Percentiles rank a stretch among this genome's conserved stretches.
Conservation (phyloP, 2,113 vertebrate genomes). For the Oreochromis aureus region DNA sequence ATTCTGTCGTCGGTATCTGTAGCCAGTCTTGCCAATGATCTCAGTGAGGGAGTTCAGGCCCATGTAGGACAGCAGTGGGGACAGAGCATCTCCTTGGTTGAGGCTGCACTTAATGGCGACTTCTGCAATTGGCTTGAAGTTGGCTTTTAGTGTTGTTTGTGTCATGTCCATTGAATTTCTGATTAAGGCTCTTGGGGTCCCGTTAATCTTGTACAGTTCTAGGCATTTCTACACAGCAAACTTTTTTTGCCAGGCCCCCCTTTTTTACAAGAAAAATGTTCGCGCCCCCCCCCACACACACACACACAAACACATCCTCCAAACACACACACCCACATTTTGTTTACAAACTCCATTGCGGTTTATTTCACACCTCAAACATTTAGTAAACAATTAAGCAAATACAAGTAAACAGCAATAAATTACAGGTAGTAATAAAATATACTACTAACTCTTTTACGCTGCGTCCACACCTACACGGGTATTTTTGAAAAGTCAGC, state of each 20-base stretch:
- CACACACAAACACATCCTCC: too few relatives aligned
- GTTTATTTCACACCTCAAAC: too few relatives aligned
- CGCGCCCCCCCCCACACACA: too few relatives aligned
- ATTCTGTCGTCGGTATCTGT: not conserved
- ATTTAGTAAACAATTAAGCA: too few relatives aligned
- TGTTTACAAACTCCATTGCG: too few relatives aligned
- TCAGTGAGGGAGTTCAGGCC: not conserved
- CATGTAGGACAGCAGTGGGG: not conserved
- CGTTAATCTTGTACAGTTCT: not conserved
- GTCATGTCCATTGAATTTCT: not conserved
- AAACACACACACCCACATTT: too few relatives aligned
- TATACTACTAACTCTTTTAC: too few relatives aligned
- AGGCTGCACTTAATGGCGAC: not conserved
- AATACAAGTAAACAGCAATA: too few relatives aligned
- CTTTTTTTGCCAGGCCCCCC: not conserved
- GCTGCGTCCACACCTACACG: too few relatives aligned
- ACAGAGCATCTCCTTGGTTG: not conserved
- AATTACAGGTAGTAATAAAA: too few relatives aligned
- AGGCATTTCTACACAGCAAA: not conserved
- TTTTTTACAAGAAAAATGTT: too few relatives aligned
- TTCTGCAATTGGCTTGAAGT: not conserved
- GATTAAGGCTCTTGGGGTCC: not conserved
- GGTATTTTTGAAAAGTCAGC: too few relatives aligned
- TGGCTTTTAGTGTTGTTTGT: not conserved
- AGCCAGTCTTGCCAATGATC: not conserved